Conservation (phyloP, 2,888 invertebrate species). For the Diaperis boleti region DNA sequence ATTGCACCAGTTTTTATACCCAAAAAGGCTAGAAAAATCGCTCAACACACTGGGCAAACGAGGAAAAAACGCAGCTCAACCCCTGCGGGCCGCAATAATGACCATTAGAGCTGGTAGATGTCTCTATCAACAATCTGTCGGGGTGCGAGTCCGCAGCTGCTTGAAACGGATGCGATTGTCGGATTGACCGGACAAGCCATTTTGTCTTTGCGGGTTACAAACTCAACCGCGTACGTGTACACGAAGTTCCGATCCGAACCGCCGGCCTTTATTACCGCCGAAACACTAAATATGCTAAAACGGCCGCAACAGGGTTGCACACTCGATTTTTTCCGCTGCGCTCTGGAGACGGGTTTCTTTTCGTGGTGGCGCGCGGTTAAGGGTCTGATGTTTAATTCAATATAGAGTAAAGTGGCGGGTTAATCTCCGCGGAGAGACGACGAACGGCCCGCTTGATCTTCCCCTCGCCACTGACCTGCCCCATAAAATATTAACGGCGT, state of each 20-base stretch:
- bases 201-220: constrained; percentile 29
- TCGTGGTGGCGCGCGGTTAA: constrained; percentile 51
- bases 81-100: constrained; percentile 9
- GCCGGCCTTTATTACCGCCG: too few relatives aligned
- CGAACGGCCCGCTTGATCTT: constrained; percentile 49
- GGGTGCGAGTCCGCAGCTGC: constrained; percentile 31
- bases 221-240: constrained; percentile 23
- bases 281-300: too few relatives aligned
- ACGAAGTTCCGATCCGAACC: not conserved
- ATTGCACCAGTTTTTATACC: too few relatives aligned
- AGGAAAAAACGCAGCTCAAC: not conserved
- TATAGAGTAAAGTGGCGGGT: constrained; percentile 61
- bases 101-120: constrained; percentile 27
- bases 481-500: constrained; percentile 54
- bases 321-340: too few relatives aligned
- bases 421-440: constrained; percentile 56
- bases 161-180: constrained; percentile 32
- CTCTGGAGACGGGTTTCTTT: too few relatives aligned
- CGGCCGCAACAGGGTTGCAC: too few relatives aligned
- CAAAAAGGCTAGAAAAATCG: too few relatives aligned
- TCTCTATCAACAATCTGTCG: constrained; percentile 34
- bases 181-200: constrained; percentile 21
- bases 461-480: constrained; percentile 46
- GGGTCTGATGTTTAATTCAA: constrained; percentile 60
- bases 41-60: not conserved